These are phyloP conservation scores for Calonectris borealis DNA, from an alignment of 2,113 vertebrate species.

Conservation along the genomic window DNA sequence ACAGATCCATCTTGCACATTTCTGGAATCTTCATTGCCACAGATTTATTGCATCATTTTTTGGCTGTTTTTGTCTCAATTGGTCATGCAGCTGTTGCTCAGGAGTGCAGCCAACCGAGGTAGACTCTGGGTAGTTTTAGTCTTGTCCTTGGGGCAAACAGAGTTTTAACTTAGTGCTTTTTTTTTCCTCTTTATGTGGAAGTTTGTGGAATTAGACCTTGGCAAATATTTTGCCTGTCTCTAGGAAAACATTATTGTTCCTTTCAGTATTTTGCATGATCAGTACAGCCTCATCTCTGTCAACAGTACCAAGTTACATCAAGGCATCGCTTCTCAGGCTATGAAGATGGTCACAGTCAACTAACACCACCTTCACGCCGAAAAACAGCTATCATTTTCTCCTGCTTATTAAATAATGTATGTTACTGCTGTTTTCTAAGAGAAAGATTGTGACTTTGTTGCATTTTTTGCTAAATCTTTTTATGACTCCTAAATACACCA, in stretches of 20 bases:
- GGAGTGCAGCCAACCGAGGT: not conserved
- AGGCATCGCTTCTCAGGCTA: not conserved
- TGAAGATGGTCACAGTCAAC: not conserved
- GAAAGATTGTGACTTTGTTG: not conserved
- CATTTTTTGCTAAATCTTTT: not conserved
- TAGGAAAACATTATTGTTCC: not conserved
- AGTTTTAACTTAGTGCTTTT: not conserved
- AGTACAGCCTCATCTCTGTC: slow-evolving; percentile 16
- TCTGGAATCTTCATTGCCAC: slow-evolving; percentile 14
- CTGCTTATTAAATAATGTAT: not conserved
- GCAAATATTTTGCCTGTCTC: slow-evolving; percentile 29
- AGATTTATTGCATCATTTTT: slow-evolving; percentile 13
- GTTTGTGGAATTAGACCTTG: slow-evolving; percentile 37
- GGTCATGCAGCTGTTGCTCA: not conserved
- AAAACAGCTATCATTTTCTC: not conserved
- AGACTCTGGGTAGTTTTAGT: not conserved
- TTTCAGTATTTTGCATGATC: slow-evolving; percentile 15
- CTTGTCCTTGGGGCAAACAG: not conserved
- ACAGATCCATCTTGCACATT: slow-evolving; percentile 13
- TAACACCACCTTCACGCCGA: not conserved
- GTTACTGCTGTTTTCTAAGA: not conserved
- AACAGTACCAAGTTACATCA: not conserved
- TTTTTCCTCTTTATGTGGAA: not conserved
- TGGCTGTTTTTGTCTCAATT: not conserved
- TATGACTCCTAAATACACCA: not conserved